Evolutionary conservation across 2,888 invertebrate genomes (phyloP).

Genomic region (Amphiduros pacificus): DNA sequence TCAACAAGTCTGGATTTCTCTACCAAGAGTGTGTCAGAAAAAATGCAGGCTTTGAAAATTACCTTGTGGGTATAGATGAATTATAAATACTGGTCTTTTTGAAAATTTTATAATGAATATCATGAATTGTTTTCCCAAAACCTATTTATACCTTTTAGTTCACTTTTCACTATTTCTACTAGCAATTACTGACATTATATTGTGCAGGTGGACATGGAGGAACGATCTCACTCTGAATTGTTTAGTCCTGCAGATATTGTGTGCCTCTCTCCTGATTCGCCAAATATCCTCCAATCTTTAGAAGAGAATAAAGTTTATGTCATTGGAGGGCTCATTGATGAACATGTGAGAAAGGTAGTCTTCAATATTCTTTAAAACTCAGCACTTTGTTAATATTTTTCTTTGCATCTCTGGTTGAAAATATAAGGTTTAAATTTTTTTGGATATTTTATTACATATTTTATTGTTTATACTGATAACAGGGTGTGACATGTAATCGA

Average conservation of each 20-base stretch:
- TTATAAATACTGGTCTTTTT: not conserved
- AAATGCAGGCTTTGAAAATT: slow-evolving; percentile 52
- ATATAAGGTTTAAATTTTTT: not conserved
- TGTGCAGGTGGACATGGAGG: slow-evolving; percentile 29
- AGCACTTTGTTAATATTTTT: not conserved
- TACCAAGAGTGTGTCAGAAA: slow-evolving; percentile 48
- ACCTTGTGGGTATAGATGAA: slow-evolving; percentile 32
- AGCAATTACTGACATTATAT: too few species aligned
- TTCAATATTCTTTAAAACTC: not conserved
- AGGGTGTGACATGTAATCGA: too few species aligned
- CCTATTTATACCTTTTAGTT: not conserved
- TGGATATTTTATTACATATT: not conserved
- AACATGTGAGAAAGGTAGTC: slow-evolving; percentile 39
- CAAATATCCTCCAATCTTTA: slow-evolving; percentile 41
- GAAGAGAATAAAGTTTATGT: slow-evolving; percentile 52
- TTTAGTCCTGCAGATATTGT: slow-evolving; percentile 43
- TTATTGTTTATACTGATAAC: not conserved
- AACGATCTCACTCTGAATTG: slow-evolving; percentile 29
- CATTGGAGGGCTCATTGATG: slow-evolving; percentile 58
- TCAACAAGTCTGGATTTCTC: slow-evolving; percentile 41
- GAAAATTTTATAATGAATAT: not conserved
- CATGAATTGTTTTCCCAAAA: not conserved
- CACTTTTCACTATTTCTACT: too few species aligned
- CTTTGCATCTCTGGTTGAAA: not conserved
- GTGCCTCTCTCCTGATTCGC: slow-evolving; percentile 56